phyloP scores from a whole-genome alignment of 1,140 invertebrate genomes.

The Hycleus cichorii region DNA sequence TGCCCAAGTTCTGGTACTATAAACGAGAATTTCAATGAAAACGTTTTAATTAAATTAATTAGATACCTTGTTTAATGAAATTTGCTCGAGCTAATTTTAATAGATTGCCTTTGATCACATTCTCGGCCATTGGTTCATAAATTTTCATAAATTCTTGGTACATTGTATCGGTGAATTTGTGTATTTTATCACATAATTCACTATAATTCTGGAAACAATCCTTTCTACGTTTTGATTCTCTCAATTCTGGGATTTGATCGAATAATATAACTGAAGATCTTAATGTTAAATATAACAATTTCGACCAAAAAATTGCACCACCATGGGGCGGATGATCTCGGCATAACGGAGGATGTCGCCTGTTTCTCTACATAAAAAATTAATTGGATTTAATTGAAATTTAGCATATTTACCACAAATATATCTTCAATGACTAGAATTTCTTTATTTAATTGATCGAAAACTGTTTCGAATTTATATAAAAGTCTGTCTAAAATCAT shows the following conservation, averaged over 20 bases:
- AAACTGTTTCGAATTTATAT: constrained; percentile 77
- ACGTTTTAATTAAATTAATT: too few species aligned
- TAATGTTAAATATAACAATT: constrained; percentile 66
- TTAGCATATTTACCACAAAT: constrained; percentile 49
- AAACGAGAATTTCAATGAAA: too few species aligned
- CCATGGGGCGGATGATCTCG: constrained; percentile 68
- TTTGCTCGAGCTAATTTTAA: constrained; percentile 45
- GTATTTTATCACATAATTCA: constrained; percentile 63
- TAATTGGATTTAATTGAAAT: neutral
- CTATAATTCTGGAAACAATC: constrained; percentile 70
- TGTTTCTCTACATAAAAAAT: constrained; percentile 51
- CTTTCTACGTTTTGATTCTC: constrained; percentile 63
- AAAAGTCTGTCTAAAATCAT: constrained; percentile 63
- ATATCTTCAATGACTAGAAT: constrained; percentile 58
- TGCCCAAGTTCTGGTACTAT: too few species aligned
- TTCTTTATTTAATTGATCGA: constrained; percentile 78
- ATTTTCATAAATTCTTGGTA: constrained; percentile 56
- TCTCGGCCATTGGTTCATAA: constrained; percentile 48
- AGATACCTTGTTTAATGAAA: neutral
- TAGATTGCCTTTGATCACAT: constrained; percentile 59
- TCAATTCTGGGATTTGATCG: constrained; percentile 64
- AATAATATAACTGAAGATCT: constrained; percentile 73
- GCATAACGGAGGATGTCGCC: constrained; percentile 64
- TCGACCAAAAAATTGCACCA: constrained; percentile 77
- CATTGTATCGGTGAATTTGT: constrained; percentile 64